These are phyloP conservation scores for Microchrysa polita DNA, from an alignment of 2,888 invertebrate genomes.

Conservation along the genomic window DNA sequence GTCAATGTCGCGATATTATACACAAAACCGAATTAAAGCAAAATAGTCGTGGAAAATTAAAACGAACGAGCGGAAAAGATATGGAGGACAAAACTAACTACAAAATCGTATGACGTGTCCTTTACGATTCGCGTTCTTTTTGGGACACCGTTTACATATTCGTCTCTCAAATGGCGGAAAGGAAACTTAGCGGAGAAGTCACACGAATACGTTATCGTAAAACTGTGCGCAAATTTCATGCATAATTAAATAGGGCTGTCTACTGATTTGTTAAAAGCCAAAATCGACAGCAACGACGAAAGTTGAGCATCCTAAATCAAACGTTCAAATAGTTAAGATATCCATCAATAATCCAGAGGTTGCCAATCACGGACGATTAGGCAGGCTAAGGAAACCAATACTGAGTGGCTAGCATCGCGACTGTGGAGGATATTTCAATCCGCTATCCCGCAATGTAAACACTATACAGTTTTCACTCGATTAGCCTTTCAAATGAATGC, in stretches of 20 bases:
- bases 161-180: neutral
- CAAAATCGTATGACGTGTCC: neutral
- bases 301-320: too few relatives aligned
- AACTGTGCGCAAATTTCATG: neutral
- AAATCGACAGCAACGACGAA: neutral
- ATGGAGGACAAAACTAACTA: neutral
- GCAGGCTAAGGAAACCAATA: too few relatives aligned
- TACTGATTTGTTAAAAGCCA: constrained; percentile 5
- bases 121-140: neutral
- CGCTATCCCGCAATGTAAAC: too few relatives aligned
- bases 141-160: neutral
- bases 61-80: too few relatives aligned
- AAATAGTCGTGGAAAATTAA: too few relatives aligned
- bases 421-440: too few relatives aligned
- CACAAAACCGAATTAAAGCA: too few relatives aligned
- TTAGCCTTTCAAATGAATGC: constrained; percentile 2
- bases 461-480: neutral
- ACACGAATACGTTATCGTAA: neutral
- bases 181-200: neutral
- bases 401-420: too few relatives aligned
- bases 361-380: too few relatives aligned
- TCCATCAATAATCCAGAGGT: too few relatives aligned
- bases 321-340: too few relatives aligned
- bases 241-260: constrained; percentile 8
- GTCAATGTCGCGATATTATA: too few relatives aligned